phyloP scores from a whole-genome alignment of 2,888 invertebrate species.

The Tortrix viridana region DNA sequence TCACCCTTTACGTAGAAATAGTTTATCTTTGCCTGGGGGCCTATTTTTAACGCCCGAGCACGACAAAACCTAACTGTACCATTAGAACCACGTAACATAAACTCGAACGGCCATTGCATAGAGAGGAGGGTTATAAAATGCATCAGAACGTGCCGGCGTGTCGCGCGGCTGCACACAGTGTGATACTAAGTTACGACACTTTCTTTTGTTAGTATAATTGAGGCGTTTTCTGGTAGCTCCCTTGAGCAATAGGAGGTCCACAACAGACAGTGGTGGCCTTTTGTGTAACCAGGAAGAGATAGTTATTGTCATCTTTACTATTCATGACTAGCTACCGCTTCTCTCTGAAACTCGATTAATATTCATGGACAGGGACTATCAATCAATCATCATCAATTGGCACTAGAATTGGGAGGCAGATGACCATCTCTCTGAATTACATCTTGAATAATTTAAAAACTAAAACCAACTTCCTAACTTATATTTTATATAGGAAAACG shows the following conservation, averaged over 20 bases:
- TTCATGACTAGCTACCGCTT: not conserved
- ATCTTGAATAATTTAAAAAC: no score
- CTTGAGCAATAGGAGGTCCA: conserved; percentile 20
- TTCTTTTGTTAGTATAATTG: conserved; percentile 35
- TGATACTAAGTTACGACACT: conserved; percentile 35
- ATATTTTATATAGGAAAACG: no score
- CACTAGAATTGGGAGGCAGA: no score
- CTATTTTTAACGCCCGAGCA: conserved; percentile 5
- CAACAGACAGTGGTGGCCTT: conserved; percentile 1
- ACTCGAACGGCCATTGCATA: conserved; percentile 42
- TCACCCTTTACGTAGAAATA: not conserved
- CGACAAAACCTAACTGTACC: conserved; percentile 2
- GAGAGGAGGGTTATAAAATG: conserved; percentile 40
- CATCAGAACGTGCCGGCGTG: conserved; percentile 27
- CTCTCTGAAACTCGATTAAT: not conserved
- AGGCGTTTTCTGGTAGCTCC: conserved; percentile 20
- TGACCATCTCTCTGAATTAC: no score
- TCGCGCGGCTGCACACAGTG: conserved; percentile 9
- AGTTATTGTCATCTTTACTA: not conserved
- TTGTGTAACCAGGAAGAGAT: conserved; percentile 15
- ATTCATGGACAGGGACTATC: not conserved
- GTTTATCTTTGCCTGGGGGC: not conserved
- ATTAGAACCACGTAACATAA: conserved; percentile 17
- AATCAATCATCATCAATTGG: no score
- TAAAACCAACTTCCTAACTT: no score